Conservation (phyloP, 2,797 vertebrate genomes). For the Pipistrellus pipistrellus region DNA sequence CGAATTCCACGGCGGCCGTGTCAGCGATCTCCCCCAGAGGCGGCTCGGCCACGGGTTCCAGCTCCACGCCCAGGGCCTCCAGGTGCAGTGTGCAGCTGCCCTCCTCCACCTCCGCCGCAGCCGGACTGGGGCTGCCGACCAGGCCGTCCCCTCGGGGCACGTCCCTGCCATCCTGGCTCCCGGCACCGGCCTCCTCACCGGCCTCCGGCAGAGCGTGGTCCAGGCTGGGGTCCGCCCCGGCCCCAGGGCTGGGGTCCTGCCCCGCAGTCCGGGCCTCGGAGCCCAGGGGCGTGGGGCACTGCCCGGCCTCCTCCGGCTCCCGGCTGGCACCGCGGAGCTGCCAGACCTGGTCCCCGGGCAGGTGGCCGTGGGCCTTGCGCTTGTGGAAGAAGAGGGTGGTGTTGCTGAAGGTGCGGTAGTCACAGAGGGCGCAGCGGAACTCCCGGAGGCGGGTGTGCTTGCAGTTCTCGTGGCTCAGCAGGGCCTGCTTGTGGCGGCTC, state of each 20-base stretch:
- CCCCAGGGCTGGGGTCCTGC: not conserved
- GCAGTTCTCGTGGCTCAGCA: constrained; percentile 98
- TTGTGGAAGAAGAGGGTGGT: constrained; percentile 98
- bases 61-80: constrained; percentile 84
- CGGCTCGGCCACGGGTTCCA: constrained; percentile 83
- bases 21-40: constrained; percentile 62
- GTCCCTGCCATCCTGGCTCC: constrained; percentile 57
- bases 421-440: constrained; percentile 95
- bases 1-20: constrained; percentile 70
- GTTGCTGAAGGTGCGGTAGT: constrained; percentile 96
- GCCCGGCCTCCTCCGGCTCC: constrained; percentile 88
- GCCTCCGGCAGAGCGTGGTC: constrained; percentile 26
- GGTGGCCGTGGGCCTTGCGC: constrained; percentile 95
- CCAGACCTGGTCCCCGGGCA: constrained; percentile 96
- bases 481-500: constrained; percentile 94
- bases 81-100: constrained; percentile 86
- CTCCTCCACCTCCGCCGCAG: fast-evolving
- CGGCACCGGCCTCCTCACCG: constrained; percentile 7
- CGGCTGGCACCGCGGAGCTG: constrained; percentile 92
- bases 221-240: not conserved
- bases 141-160: constrained; percentile 55
- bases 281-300: constrained; percentile 26
- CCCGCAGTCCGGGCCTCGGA: constrained; percentile 44
- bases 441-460: constrained; percentile 95
- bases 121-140: constrained; percentile 35